Evolutionary conservation across 2,797 vertebrate species (phyloP).

Genomic region (Oreonectes daqikongensis): DNA sequence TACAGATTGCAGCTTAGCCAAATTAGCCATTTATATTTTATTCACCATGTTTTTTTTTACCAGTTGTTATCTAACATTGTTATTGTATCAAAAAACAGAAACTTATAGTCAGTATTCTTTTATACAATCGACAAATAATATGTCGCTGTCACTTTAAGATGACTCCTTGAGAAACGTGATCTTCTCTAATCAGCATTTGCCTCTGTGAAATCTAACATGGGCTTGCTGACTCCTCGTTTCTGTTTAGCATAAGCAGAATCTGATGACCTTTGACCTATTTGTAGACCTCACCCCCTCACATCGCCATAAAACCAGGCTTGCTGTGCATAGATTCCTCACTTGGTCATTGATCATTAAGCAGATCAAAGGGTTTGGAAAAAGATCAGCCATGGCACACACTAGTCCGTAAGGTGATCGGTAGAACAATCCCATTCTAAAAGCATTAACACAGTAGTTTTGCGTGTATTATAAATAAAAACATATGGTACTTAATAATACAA

Average conservation of each 20-base stretch:
- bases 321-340: constrained; percentile 59
- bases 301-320: constrained; percentile 59
- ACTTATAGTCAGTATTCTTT: too few relatives aligned
- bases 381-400: constrained; percentile 57
- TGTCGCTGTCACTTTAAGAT: constrained; percentile 63
- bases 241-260: constrained; percentile 66
- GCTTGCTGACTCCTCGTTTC: constrained; percentile 70
- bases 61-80: too few relatives aligned
- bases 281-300: constrained; percentile 52
- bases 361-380: constrained; percentile 60
- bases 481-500: neutral
- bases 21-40: too few relatives aligned
- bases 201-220: constrained; percentile 72
- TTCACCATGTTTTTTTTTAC: too few relatives aligned
- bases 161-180: constrained; percentile 64
- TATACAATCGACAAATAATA: too few relatives aligned
- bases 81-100: too few relatives aligned
- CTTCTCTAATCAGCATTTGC: constrained; percentile 67
- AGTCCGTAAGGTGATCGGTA: constrained; percentile 9
- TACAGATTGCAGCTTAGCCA: too few relatives aligned
- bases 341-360: constrained; percentile 67
- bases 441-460: neutral
- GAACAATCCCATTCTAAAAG: neutral
- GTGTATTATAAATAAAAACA: constrained; percentile 4
- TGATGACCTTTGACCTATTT: constrained; percentile 71